Evolutionary conservation across 2,888 invertebrate genomes (phyloP).

Genomic region (Conus canariensis): DNA sequence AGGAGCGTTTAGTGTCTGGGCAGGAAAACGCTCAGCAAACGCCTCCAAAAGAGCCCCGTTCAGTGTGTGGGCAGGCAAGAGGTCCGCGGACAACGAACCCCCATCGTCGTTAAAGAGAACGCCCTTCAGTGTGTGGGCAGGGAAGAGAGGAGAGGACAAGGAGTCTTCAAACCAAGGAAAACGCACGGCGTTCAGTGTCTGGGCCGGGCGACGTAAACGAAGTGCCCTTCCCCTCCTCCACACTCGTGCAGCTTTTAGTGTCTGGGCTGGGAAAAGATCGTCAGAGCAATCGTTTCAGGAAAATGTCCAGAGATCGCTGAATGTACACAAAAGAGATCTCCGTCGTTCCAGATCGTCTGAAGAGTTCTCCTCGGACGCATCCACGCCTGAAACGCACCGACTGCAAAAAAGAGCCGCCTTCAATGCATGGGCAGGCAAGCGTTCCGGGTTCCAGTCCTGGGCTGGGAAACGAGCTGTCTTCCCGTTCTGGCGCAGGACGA

Average conservation of each 20-base stretch:
- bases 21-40: background rate
- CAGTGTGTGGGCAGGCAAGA: conserved; percentile 22
- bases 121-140: conserved; percentile 22
- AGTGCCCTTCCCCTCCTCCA: background rate
- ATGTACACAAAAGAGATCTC: background rate
- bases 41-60: background rate
- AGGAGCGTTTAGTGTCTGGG: conserved; percentile 29
- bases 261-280: conserved; percentile 11
- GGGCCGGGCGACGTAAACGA: conserved; percentile 3
- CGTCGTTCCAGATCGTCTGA: too few species aligned
- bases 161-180: background rate
- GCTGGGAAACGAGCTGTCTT: conserved; percentile 20
- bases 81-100: background rate
- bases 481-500: background rate
- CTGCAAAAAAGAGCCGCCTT: background rate
- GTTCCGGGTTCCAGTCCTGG: conserved; percentile 22
- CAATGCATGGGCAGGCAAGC: conserved; percentile 33
- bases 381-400: background rate
- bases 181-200: conserved; percentile 16
- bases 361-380: background rate
- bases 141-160: background rate
- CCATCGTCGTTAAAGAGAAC: background rate
- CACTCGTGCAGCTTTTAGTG: conserved; percentile 4
- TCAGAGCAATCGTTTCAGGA: background rate
- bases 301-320: background rate